Conservation (phyloP, 2,888 invertebrate species). For the Polyploca ridens region DNA sequence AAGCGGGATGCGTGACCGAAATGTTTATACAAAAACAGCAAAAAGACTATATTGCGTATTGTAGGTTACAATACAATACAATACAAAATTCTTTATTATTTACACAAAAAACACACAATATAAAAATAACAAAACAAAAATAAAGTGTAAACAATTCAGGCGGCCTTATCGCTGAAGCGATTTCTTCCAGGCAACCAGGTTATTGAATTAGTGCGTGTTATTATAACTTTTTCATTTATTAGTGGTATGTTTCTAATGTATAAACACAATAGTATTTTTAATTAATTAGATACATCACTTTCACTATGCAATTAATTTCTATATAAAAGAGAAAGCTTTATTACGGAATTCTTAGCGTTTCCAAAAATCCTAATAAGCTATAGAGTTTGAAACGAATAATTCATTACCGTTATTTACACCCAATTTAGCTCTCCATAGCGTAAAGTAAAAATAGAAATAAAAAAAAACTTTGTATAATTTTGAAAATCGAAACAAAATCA, state of each 20-base stretch:
- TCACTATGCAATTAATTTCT: background rate
- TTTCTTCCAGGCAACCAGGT: no score
- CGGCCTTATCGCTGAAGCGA: no score
- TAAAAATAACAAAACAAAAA: no score
- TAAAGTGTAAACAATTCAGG: no score
- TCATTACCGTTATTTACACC: no score
- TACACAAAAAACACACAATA: no score
- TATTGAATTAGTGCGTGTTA: background rate
- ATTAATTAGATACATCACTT: background rate
- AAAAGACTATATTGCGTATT: background rate
- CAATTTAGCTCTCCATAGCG: background rate
- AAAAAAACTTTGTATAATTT: conserved; percentile 6
- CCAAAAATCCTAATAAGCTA: background rate
- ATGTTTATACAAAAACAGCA: background rate
- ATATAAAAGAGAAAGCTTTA: background rate
- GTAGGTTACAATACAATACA: no score
- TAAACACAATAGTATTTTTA: no score
- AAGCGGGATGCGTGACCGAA: background rate
- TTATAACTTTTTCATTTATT: no score
- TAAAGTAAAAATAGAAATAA: conserved; percentile 18
- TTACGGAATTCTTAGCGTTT: background rate
- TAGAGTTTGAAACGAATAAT: no score
- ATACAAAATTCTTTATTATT: no score
- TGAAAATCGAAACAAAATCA: conserved; percentile 18
- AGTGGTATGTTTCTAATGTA: no score